Base-by-base conservation (phyloP, 1,140 invertebrate genomes). In the Cydia pomonella region DNA sequence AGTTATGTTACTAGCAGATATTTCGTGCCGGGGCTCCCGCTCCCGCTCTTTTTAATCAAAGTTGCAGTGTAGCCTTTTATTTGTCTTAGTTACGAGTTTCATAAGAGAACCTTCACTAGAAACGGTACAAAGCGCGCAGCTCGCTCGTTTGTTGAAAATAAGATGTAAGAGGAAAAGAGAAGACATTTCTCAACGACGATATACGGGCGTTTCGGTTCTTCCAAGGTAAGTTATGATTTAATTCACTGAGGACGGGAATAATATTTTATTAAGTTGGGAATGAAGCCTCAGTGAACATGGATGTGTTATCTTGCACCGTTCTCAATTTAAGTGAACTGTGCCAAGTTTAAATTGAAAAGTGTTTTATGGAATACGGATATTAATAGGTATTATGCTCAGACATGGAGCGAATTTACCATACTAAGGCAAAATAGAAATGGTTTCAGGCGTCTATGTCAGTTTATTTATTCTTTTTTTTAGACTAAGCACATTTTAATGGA, bases 51-150 rank as follows among this genome's bases (percentile, higher is more conserved):
- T 84, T 84, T 84, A 84, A 84, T 84, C 79, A 82, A 82, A 84
- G 63, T 78, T 79, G 85, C 80, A 87, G 86, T 85, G 87, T 80
- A 77, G 78, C 75, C 79, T 87, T 88, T 84, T 84, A 84, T 87
- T 84, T 79, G 72, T 79, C 74, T 86, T 81, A 79, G 78, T 80
- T 76, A 69, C 78, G 78, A 84, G 80, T 87, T 88, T 87, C 81
- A 87, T 87, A 87, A 86, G 81, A 81, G 75, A 79, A 75, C 77
- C 78, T 80, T 66, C 82, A 85, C 84, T 90, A 81, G 77, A 81
- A 73, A 82, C 81, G 81, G 79, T 82, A 84, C 82, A 85, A 84
- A 82, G 79, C 78, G 79, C 80, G 79, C 78, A 80, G 77, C 80
- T 82, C 63, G 80, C 82, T 81, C 79, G 74, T 83, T 81, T 79